phyloP scores from a whole-genome alignment of 2,113 vertebrate genomes.

The Burhinus bistriatus region DNA sequence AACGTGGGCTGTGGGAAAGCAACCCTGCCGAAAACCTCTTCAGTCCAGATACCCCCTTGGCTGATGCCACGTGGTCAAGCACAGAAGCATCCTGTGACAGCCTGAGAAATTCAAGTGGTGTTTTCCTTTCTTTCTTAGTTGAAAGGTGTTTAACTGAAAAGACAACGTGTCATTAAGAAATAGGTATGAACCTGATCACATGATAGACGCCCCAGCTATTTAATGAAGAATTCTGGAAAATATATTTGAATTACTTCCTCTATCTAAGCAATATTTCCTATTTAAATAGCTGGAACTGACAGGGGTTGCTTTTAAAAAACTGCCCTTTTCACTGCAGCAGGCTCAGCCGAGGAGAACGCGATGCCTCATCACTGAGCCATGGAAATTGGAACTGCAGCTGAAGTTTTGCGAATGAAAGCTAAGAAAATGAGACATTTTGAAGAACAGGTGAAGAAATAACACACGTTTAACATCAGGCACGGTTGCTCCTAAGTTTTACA shows the following conservation, averaged over 20 bases:
- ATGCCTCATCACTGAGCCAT: background rate
- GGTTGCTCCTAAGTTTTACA: background rate
- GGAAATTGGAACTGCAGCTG: background rate
- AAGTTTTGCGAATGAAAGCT: background rate
- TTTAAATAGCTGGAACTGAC: background rate
- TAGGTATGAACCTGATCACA: background rate
- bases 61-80: background rate
- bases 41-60: background rate
- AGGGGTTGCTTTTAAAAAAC: background rate
- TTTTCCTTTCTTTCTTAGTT: background rate
- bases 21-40: background rate
- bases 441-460: background rate
- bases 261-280: background rate
- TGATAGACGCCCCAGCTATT: background rate
- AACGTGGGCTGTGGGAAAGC: background rate
- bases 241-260: background rate
- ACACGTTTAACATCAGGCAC: background rate
- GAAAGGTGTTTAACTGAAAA: background rate
- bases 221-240: background rate
- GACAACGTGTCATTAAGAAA: background rate
- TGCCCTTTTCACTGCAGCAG: background rate
- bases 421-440: background rate
- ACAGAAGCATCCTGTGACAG: background rate
- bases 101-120: background rate
- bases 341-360: fast-evolving